A percentile compares a stretch with the other conserved stretches of the same genome.
Conservation (phyloP, 1,140 invertebrate species). For the Diabrotica undecimpunctata region DNA sequence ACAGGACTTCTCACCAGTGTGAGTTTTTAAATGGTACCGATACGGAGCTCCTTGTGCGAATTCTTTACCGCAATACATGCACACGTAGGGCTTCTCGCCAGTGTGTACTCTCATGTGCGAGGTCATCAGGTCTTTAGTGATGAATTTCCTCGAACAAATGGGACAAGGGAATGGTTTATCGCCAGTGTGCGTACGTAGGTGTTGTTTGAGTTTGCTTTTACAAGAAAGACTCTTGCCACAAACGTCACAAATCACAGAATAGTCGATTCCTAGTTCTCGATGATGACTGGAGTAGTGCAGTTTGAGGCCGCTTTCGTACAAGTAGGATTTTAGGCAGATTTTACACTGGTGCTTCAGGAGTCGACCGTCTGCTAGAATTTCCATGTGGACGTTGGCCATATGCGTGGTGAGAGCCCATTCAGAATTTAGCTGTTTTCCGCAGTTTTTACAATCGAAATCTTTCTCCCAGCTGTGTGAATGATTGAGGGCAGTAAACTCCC, state of each 20-base stretch:
- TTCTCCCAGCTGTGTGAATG: constrained; percentile 67
- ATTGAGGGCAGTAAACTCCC: constrained; percentile 30
- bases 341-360: constrained; percentile 42
- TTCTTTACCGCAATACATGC: constrained; percentile 37
- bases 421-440: constrained; percentile 49
- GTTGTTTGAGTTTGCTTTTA: constrained; percentile 64
- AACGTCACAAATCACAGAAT: constrained; percentile 58
- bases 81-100: constrained; percentile 33
- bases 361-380: constrained; percentile 40
- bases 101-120: constrained; percentile 37
- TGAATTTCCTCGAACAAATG: constrained; percentile 39
- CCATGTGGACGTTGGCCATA: constrained; percentile 41
- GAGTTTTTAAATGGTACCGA: constrained; percentile 60
- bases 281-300: constrained; percentile 41
- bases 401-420: constrained; percentile 44
- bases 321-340: constrained; percentile 44
- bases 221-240: constrained; percentile 75
- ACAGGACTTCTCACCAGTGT: constrained; percentile 52
- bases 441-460: constrained; percentile 65
- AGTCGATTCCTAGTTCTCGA: constrained; percentile 29
- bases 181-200: constrained; percentile 42
- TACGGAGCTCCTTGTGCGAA: constrained; percentile 53
- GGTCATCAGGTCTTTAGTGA: constrained; percentile 39
- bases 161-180: constrained; percentile 42
- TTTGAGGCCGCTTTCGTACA: constrained; percentile 40